Base-by-base conservation (phyloP, 2,888 invertebrate genomes). In the Aleiodes alternator region DNA sequence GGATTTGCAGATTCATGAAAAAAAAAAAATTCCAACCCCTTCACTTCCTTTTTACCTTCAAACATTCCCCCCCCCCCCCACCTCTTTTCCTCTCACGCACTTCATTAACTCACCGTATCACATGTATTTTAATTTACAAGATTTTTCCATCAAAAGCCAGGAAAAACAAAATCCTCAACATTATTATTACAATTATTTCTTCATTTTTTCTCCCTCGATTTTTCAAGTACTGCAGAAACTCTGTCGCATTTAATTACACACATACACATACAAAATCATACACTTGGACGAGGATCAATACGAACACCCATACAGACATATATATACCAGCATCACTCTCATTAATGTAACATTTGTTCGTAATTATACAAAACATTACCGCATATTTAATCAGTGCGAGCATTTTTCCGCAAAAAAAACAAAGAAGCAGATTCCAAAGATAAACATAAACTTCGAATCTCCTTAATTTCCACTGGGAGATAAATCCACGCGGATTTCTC, bases 381-480 rank as follows among this genome's bases (percentile, higher is more conserved):
- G 48, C 48, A 64, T 43, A 43, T 43, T 64, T 64, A 64, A 64
- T 64, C 64, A 64, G 8, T 12, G 34, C 9, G 43, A 64, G 14
- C 23, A 23, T 23, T 23, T 23, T 23, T 5, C 3, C 34, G 8
- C 4, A 8, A 8, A 16, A 55, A 34, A 48, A 48, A 38, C 1
- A 48, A 48, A 16, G 29, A 43, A 9, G 23, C 23, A 43, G 3
- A 6, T 3, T 34, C 34, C 3, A 43, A 48, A 23, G 64, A 3
- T 16, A 43, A 64, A 64, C 8, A 23, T 48, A 64, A 64, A 64
- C 43, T 6, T 38, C 34, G 31, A 72, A 61, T 72, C 48, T 72
- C 61, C 31, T 14, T 72, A 72, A 72, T 72, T 72, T 72, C 72
- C 61, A 59, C 38, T 16, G 72, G 61, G 72, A 61, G 29, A 61